Percentiles rank a stretch among this genome's conserved stretches.
Evolutionary conservation across 2,888 invertebrate genomes (phyloP).

Genomic region (Hydrotaea diabolus): DNA sequence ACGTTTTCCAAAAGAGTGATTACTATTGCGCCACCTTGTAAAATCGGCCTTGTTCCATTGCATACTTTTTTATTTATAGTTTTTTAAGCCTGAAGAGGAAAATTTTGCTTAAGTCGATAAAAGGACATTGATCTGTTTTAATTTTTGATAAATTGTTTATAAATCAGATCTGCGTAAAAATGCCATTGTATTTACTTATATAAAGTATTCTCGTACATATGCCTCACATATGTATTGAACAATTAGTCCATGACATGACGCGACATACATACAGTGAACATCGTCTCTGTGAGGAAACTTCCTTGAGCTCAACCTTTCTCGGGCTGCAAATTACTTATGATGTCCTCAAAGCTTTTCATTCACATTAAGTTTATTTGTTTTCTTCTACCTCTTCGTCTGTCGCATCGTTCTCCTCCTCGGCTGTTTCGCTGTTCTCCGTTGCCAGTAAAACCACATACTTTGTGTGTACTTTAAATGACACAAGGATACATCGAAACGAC

Average conservation of each 20-base stretch:
- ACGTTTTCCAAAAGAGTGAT: no score
- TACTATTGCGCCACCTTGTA: no score
- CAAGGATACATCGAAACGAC: slow-evolving; percentile 18
- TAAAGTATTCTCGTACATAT: no score
- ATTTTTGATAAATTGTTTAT: no score
- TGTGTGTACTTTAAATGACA: slow-evolving; percentile 33
- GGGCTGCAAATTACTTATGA: slow-evolving; percentile 11
- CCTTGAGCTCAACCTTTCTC: slow-evolving; percentile 11
- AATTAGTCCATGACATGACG: no score
- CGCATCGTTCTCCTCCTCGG: not conserved
- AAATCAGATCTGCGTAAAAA: no score
- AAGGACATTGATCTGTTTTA: no score
- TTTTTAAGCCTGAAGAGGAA: no score
- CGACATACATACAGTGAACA: not conserved
- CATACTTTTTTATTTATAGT: no score
- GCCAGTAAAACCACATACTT: slow-evolving; percentile 35
- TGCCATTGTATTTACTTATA: no score
- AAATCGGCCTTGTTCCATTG: no score
- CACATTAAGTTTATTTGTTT: slow-evolving; percentile 35
- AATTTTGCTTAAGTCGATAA: no score
- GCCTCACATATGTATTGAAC: not conserved
- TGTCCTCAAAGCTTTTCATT: slow-evolving; percentile 32
- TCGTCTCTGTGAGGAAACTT: not conserved
- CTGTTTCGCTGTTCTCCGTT: not conserved
- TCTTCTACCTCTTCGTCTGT: not conserved